Percentiles rank a stretch among this genome's conserved stretches.
Conservation (phyloP, 2,113 vertebrate genomes). For the Calidris pygmaea region DNA sequence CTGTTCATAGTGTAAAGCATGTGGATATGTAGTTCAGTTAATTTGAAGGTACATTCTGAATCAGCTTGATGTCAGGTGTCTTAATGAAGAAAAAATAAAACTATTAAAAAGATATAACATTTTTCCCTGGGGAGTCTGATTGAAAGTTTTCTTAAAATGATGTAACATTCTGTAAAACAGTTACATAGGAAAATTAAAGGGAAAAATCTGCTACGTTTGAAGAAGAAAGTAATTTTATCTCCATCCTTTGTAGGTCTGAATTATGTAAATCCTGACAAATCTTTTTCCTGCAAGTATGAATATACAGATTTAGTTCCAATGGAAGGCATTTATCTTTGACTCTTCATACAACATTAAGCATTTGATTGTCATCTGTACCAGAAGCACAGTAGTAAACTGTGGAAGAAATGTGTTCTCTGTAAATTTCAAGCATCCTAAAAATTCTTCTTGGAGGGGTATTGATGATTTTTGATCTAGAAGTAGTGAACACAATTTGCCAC, state of each 20-base stretch:
- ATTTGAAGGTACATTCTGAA: background rate
- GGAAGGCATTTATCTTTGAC: background rate
- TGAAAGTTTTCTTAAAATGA: background rate
- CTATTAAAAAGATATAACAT: background rate
- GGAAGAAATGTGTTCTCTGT: background rate
- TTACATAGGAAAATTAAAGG: background rate
- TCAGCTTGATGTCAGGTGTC: background rate
- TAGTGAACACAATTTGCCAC: background rate
- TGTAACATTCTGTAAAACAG: background rate
- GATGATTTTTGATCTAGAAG: background rate
- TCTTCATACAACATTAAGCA: background rate
- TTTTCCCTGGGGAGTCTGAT: background rate
- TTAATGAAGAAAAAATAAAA: background rate
- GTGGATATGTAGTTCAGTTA: background rate
- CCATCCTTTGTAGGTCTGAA: background rate
- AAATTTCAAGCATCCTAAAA: background rate
- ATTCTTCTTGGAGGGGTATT: background rate
- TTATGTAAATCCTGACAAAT: background rate
- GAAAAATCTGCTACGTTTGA: background rate
- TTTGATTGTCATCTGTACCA: background rate
- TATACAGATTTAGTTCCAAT: background rate
- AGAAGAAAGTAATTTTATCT: background rate
- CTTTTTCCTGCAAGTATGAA: background rate
- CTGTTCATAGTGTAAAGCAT: background rate
- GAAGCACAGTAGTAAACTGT: background rate